Evolutionary conservation across 2,113 vertebrate species (phyloP).

Genomic region (Chloropsis hardwickii): DNA sequence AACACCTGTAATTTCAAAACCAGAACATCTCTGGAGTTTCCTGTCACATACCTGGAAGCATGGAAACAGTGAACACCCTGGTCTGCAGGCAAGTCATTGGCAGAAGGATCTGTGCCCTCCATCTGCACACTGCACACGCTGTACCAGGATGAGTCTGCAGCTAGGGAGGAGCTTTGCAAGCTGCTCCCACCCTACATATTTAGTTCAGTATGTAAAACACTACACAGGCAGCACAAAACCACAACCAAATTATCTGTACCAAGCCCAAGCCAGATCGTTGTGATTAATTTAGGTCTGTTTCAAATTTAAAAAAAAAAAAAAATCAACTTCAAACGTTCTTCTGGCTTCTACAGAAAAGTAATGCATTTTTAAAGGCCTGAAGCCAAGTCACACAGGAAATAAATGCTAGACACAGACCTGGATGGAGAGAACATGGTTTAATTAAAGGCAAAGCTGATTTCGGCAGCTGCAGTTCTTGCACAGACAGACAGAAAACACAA

Average conservation of each 20-base stretch:
- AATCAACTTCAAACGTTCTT: neutral
- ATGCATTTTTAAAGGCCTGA: neutral
- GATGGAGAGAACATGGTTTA: slow-evolving; percentile 86
- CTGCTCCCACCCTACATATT: neutral
- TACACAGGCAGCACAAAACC: neutral
- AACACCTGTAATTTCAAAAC: neutral
- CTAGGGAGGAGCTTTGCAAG: neutral
- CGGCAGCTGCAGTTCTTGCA: slow-evolving; percentile 86
- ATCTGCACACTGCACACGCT: neutral
- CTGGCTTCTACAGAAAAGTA: neutral
- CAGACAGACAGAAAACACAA: slow-evolving; percentile 83
- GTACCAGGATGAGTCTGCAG: neutral
- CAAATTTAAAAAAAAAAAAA: neutral
- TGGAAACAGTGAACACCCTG: neutral
- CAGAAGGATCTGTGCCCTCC: neutral
- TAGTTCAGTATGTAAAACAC: neutral
- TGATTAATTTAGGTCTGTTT: neutral
- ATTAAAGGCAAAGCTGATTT: slow-evolving; percentile 93
- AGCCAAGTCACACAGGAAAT: neutral
- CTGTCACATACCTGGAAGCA: neutral
- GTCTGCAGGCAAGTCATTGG: neutral
- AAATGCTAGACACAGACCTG: slow-evolving; percentile 51
- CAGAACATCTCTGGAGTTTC: neutral
- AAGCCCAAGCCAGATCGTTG: neutral
- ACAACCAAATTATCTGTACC: neutral